Evolutionary conservation across 1,140 invertebrate species (phyloP).

Genomic region (Apis cerana): DNA sequence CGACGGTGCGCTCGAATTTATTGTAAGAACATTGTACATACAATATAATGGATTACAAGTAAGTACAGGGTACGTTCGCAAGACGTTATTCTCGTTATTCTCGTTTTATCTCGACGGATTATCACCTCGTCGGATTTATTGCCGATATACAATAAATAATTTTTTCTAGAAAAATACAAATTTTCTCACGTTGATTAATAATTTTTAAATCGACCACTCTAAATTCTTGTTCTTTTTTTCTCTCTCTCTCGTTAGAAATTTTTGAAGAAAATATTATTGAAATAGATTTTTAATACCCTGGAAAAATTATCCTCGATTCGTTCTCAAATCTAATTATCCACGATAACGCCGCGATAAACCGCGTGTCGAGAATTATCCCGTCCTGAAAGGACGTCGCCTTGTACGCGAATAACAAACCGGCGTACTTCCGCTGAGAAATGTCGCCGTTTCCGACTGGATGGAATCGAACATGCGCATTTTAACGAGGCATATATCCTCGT

Average conservation of each 20-base stretch:
- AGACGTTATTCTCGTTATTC: conserved; percentile 43
- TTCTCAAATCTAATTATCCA: background rate
- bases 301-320: background rate
- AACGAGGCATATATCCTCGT: background rate
- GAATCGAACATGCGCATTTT: conserved; percentile 56
- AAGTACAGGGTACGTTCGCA: conserved; percentile 56
- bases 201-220: too few species aligned
- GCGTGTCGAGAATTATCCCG: conserved; percentile 43
- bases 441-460: conserved; percentile 49
- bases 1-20: conserved; percentile 54
- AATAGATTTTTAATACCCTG: too few species aligned
- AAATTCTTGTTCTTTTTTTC: too few species aligned
- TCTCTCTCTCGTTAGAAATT: too few species aligned
- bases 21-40: conserved; percentile 70
- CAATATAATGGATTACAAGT: conserved; percentile 64
- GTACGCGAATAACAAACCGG: conserved; percentile 50
- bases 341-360: conserved; percentile 39
- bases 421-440: conserved; percentile 42
- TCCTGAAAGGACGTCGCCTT: conserved; percentile 49
- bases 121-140: too few species aligned
- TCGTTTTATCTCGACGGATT: conserved; percentile 35
- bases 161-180: too few species aligned
- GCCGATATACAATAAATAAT: too few species aligned
- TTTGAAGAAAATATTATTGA: too few species aligned
- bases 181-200: too few species aligned